phyloP scores from a whole-genome alignment of 2,797 vertebrate genomes.

The Microctenopoma stevenorrisi region DNA sequence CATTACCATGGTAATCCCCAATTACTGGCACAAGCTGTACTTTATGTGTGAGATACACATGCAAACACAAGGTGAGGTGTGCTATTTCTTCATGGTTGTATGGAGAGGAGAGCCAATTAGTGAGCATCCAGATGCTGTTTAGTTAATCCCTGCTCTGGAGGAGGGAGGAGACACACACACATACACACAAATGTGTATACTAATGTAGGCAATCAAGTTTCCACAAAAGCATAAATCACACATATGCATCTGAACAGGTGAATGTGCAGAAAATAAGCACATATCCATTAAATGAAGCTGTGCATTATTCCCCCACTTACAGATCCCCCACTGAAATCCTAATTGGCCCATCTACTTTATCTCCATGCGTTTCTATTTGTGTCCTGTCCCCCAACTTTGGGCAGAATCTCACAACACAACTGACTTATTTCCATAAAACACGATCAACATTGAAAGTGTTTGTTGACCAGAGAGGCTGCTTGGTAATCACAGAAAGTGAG shows the following conservation, averaged over 20 bases:
- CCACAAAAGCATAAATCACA: constrained; percentile 51
- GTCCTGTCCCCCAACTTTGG: constrained; percentile 7
- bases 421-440: constrained; percentile 42
- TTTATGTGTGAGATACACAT: constrained; percentile 58
- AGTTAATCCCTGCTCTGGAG: constrained; percentile 78
- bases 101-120: constrained; percentile 83
- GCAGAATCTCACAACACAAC: neutral
- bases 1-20: constrained; percentile 82
- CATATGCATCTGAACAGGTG: constrained; percentile 42
- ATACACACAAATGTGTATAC: constrained; percentile 31
- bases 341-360: constrained; percentile 36
- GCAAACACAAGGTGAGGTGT: constrained; percentile 63
- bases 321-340: constrained; percentile 19
- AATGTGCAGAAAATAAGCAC: constrained; percentile 21
- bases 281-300: constrained; percentile 3
- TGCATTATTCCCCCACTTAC: constrained; percentile 2
- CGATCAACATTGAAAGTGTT: constrained; percentile 31
- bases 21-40: constrained; percentile 75
- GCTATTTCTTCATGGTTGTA: constrained; percentile 69
- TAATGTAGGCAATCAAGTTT: constrained; percentile 56
- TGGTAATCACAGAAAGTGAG: constrained; percentile 37
- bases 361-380: constrained; percentile 24
- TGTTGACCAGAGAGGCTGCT: constrained; percentile 33
- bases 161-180: constrained; percentile 50
- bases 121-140: constrained; percentile 82